Evolutionary conservation across 2,888 invertebrate genomes (phyloP).

Genomic region (Elegia similella): DNA sequence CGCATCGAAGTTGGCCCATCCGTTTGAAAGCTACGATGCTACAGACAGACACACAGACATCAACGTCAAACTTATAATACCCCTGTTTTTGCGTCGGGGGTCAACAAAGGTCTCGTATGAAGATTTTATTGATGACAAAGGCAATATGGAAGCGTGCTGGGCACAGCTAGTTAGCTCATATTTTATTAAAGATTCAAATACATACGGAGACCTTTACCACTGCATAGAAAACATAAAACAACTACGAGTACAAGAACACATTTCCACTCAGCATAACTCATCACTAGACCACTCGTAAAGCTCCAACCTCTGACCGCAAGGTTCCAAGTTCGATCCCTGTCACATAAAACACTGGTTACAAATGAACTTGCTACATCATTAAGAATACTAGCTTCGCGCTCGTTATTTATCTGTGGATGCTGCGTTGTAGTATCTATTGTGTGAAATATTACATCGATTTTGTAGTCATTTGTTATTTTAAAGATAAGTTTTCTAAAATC

Average conservation of each 20-base stretch:
- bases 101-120: too few relatives aligned
- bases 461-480: constrained; percentile 1
- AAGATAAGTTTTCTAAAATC: neutral
- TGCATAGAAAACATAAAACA: too few relatives aligned
- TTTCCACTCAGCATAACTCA: constrained; percentile 30
- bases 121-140: too few relatives aligned
- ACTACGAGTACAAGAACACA: neutral
- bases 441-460: neutral
- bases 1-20: too few relatives aligned
- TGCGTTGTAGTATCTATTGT: neutral
- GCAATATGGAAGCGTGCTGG: too few relatives aligned
- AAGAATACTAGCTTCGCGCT: constrained; percentile 5
- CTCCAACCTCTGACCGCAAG: constrained; percentile 42
- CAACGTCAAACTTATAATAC: too few relatives aligned
- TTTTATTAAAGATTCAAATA: neutral
- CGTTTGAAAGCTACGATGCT: too few relatives aligned
- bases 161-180: neutral
- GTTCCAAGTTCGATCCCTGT: constrained; percentile 34
- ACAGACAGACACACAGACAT: too few relatives aligned
- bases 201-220: neutral
- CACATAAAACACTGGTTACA: constrained; percentile 37
- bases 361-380: constrained; percentile 30
- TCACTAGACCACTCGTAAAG: constrained; percentile 42
- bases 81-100: too few relatives aligned
- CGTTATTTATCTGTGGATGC: neutral